These are phyloP conservation scores for Erebia epiphron DNA, from an alignment of 2,888 invertebrate species.

Conservation along the genomic window DNA sequence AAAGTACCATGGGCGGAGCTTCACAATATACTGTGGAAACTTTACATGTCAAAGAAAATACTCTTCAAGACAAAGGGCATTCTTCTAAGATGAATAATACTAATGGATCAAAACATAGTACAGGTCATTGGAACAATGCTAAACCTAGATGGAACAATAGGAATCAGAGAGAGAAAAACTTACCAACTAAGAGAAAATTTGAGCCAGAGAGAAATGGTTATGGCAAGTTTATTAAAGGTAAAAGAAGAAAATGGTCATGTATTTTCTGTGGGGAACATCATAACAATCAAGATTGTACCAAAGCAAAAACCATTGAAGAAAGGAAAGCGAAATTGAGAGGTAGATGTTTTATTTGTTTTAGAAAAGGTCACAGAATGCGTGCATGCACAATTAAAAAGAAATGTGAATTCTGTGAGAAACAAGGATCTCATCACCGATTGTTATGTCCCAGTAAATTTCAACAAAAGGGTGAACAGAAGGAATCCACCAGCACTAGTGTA, in stretches of 20 bases:
- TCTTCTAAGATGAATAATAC: constrained; percentile 4
- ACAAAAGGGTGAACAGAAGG: too few species aligned
- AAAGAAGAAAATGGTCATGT: not conserved
- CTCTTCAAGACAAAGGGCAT: not conserved
- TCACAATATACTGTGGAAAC: constrained; percentile 20
- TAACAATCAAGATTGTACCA: too few species aligned
- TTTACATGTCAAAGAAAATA: constrained; percentile 12
- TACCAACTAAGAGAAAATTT: constrained; percentile 4
- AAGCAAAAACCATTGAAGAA: too few species aligned
- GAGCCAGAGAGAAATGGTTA: constrained; percentile 4
- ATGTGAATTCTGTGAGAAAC: not conserved
- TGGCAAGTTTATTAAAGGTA: not conserved
- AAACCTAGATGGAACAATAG: not conserved
- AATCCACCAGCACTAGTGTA: too few species aligned
- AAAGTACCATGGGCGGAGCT: constrained; percentile 3
- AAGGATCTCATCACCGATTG: too few species aligned
- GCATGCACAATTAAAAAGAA: not conserved
- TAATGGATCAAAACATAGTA: constrained; percentile 2
- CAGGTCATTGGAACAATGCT: not conserved
- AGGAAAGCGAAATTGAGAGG: too few species aligned
- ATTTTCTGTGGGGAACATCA: too few species aligned
- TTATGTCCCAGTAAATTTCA: too few species aligned
- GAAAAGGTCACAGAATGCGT: not conserved
- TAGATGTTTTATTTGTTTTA: too few species aligned
- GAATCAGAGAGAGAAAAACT: not conserved